Percentiles rank a stretch among this genome's conserved stretches.
Conservation (phyloP, 2,113 vertebrate species). For the Corythaeola cristata region DNA sequence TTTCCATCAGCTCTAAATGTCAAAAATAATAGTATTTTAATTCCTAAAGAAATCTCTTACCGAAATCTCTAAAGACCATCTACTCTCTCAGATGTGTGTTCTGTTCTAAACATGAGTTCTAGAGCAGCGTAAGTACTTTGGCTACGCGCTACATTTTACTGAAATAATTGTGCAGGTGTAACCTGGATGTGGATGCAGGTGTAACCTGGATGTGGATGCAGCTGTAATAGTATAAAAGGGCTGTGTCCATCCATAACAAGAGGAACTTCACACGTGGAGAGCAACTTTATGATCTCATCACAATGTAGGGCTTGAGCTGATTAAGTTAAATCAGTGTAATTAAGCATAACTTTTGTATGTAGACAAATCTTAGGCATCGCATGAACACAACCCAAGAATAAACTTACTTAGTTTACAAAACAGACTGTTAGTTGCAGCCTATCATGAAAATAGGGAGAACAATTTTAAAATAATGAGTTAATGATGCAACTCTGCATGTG, state of each 20-base stretch:
- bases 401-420: conserved; percentile 46
- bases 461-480: conserved; percentile 45
- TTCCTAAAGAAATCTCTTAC: not conserved
- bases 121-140: not conserved
- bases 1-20: not conserved
- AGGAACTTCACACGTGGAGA: not conserved
- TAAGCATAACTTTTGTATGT: conserved; percentile 35
- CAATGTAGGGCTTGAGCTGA: not conserved
- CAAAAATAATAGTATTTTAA: not conserved
- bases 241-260: not conserved
- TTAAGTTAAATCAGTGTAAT: conserved; percentile 31
- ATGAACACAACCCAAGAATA: conserved; percentile 24
- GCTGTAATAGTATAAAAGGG: not conserved
- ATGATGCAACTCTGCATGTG: not conserved
- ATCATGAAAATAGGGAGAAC: not conserved
- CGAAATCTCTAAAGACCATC: not conserved
- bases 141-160: not conserved
- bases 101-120: not conserved
- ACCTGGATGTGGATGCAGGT: not conserved
- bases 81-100: not conserved
- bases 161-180: not conserved
- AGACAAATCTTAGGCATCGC: conserved; percentile 11
- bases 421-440: conserved; percentile 6
- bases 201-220: not conserved
- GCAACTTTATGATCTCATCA: not conserved